phyloP scores from a whole-genome alignment of 2,113 vertebrate species.

The Phalacrocorax brasilianus region DNA sequence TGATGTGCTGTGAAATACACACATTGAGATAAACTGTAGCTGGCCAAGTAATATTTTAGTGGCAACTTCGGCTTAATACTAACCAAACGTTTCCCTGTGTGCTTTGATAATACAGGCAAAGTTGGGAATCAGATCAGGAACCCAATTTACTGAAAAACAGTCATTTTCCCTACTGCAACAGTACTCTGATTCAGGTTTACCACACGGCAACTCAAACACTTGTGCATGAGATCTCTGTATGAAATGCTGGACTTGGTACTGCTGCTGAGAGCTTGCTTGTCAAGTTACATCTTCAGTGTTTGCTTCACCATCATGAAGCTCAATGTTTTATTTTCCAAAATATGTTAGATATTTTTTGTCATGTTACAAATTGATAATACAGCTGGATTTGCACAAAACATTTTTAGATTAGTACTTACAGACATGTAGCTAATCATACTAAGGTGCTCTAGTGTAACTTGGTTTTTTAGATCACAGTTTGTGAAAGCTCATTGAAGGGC shows the following conservation, averaged over 20 bases:
- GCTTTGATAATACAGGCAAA: background rate
- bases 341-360: background rate
- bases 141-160: background rate
- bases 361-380: background rate
- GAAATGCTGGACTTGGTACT: background rate
- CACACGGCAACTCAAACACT: background rate
- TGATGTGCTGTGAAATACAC: background rate
- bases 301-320: background rate
- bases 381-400: background rate
- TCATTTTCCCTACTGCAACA: background rate
- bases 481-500: background rate
- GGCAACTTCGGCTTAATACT: background rate
- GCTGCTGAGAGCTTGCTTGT: background rate
- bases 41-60: background rate
- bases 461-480: background rate
- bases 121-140: background rate
- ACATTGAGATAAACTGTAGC: background rate
- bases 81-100: background rate
- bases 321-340: background rate
- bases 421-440: background rate
- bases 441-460: background rate
- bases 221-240: background rate
- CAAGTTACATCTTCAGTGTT: background rate
- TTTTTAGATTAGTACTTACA: background rate
- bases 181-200: background rate